Percentiles rank a stretch among this genome's conserved stretches.
Evolutionary conservation across 2,797 vertebrate species (phyloP).

Genomic region (Melanotaenia trifasciata): DNA sequence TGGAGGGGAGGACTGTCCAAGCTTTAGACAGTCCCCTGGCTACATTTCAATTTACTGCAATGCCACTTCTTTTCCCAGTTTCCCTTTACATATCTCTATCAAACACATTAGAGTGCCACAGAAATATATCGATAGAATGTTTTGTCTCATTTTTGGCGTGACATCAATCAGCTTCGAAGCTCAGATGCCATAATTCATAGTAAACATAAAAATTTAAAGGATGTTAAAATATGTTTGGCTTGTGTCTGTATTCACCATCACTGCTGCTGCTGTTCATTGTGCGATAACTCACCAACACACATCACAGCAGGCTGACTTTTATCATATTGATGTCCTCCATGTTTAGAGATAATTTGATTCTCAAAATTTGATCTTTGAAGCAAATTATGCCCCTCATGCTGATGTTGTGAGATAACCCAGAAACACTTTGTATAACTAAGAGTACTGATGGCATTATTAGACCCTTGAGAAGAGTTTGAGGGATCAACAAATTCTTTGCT

Average conservation of each 20-base stretch:
- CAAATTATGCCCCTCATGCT: not conserved
- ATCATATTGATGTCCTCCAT: not conserved
- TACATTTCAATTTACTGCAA: not conserved
- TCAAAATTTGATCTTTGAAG: constrained; percentile 4
- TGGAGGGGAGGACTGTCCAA: no score
- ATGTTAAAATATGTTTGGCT: not conserved
- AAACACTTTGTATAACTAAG: constrained; percentile 13
- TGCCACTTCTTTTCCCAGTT: not conserved
- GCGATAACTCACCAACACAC: not conserved
- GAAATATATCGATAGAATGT: not conserved
- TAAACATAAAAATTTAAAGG: not conserved
- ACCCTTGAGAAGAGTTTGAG: not conserved
- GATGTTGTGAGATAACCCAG: not conserved
- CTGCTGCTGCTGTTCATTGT: not conserved
- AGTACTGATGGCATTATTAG: not conserved
- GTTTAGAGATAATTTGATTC: constrained; percentile 7
- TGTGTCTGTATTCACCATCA: not conserved
- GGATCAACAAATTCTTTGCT: not conserved
- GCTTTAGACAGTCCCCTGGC: not conserved
- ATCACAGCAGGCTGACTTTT: not conserved
- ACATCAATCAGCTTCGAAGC: not conserved
- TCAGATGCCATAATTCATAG: not conserved
- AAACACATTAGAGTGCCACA: not conserved
- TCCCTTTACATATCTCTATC: no score
- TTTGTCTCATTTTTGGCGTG: not conserved